These are phyloP conservation scores for Oxyura jamaicensis DNA, from an alignment of 2,113 vertebrate species.

Conservation along the genomic window DNA sequence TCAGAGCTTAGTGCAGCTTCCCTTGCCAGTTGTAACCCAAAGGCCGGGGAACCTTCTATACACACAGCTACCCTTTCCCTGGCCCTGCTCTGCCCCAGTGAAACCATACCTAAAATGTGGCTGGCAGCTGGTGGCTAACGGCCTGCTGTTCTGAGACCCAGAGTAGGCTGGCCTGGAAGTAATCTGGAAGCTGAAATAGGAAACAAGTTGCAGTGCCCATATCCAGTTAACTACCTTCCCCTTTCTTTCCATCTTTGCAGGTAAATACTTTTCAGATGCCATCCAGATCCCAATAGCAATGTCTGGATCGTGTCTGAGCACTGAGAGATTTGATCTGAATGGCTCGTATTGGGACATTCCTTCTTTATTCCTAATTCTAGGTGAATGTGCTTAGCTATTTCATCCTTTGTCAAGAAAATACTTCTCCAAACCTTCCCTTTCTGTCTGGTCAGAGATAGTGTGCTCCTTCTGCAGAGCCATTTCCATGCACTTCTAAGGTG, in stretches of 20 bases:
- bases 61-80: neutral
- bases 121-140: neutral
- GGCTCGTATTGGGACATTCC: neutral
- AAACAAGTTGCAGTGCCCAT: neutral
- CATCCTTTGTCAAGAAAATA: neutral
- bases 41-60: neutral
- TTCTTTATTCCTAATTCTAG: conserved; percentile 6
- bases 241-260: neutral
- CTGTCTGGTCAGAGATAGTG: neutral
- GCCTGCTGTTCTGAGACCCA: neutral
- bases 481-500: neutral
- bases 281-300: neutral
- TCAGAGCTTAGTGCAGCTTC: neutral
- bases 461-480: neutral
- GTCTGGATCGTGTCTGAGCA: neutral
- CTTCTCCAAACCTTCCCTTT: neutral
- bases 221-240: neutral
- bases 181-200: neutral
- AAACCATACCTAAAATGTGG: neutral
- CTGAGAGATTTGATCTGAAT: neutral
- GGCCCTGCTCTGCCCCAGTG: neutral
- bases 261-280: neutral
- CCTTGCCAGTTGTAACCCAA: neutral
- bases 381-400: neutral
- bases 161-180: neutral